Conservation (phyloP, 2,888 invertebrate genomes). For the Zygogramma bicolorata region DNA sequence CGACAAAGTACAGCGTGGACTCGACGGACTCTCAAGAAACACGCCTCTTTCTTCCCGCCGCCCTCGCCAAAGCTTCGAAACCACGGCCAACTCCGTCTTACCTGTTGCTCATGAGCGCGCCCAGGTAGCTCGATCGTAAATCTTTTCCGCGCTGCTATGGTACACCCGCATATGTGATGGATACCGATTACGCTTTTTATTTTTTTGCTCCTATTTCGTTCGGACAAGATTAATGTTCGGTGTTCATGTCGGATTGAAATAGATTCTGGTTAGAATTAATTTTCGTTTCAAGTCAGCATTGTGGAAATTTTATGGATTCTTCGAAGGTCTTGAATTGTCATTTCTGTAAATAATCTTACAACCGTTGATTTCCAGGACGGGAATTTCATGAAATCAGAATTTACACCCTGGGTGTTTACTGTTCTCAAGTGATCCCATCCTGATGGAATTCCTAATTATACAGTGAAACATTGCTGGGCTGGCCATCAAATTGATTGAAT, state of each 20-base stretch:
- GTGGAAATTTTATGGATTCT: too few species aligned
- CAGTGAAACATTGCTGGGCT: too few species aligned
- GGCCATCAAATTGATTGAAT: too few species aligned
- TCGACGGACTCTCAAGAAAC: constrained; percentile 10
- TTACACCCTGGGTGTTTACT: too few species aligned
- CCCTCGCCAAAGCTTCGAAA: constrained; percentile 12
- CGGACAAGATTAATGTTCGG: neutral
- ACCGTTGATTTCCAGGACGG: too few species aligned
- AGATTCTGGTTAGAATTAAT: neutral
- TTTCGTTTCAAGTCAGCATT: neutral
- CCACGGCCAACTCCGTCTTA: constrained; percentile 9
- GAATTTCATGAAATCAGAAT: too few species aligned
- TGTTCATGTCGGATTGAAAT: neutral
- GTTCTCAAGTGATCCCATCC: too few species aligned
- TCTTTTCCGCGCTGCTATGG: constrained; percentile 15
- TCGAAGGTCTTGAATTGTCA: too few species aligned
- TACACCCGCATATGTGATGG: constrained; percentile 36
- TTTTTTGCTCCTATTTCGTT: neutral
- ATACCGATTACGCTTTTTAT: constrained; percentile 17
- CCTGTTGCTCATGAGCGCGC: constrained; percentile 8
- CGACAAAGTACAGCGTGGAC: constrained; percentile 24
- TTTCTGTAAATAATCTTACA: too few species aligned
- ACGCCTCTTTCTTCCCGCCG: constrained; percentile 8
- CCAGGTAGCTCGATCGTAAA: constrained; percentile 28
- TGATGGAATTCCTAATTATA: too few species aligned